Base-by-base conservation (phyloP, 2,888 invertebrate species). In the Salpingus planirostris region DNA sequence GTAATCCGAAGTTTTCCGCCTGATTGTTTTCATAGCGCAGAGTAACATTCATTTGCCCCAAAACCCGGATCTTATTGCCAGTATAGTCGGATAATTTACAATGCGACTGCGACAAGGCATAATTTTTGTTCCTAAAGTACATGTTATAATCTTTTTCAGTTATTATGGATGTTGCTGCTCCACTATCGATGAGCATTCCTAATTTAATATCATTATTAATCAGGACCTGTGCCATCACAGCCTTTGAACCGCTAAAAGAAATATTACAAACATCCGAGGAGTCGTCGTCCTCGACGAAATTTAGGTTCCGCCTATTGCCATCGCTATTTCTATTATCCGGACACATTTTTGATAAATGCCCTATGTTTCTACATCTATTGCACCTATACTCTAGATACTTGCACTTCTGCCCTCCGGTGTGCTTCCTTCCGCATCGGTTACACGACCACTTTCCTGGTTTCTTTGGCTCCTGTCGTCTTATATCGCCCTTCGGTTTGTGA, bases 321-420 rank as follows among this genome's bases (percentile, higher is more conserved):
- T n/a, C n/a, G n/a, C n/a, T n/a, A n/a, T n/a, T n/a, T n/a, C n/a
- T n/a, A n/a, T n/a, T n/a, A n/a, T n/a, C n/a, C 22, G 5, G 11
- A 11, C 29, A 22, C 6, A 21, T 13, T 8, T 25, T 31, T 5
- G 33, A 27, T 15, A 36, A 27, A 25, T 36, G 36, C 11, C 36
- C 36, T n/a, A 28, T 11, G 11, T 29, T 33, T 11, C 29, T 36
- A 22, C 32, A 36, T 7, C 3, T 12, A 27, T 36, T 33, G 13
- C 36, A 35, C 13, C n/a, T 26, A 15, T 24, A 33, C 7, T 35
- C 15, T 21, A 12, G 26, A 13, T 25, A 35, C 21, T 18, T 26
- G 22, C 36, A 35, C 6, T 7, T 18, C 18, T 18, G 18, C 13
- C 13, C 11, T 13, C 27, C 27, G 8, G 11, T 29, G 22, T 33